Percentiles rank a stretch among this genome's conserved stretches.
Evolutionary conservation across 2,113 vertebrate species (phyloP).

Genomic region (Nothobranchius furzeri): DNA sequence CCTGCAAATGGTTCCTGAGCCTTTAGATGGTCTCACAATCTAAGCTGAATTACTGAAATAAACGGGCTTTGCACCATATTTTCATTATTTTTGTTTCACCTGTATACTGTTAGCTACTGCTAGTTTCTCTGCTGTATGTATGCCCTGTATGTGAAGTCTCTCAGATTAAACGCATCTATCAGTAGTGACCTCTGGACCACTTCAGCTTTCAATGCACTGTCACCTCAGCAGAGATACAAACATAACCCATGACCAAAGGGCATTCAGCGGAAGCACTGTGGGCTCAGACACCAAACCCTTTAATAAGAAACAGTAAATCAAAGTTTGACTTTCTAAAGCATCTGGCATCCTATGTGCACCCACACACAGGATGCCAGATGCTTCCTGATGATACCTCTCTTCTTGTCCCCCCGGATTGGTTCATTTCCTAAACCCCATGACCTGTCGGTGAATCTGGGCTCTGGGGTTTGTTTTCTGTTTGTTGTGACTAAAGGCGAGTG

Average conservation of each 20-base stretch:
- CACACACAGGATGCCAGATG: slow-evolving; percentile 59
- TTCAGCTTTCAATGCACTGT: slow-evolving; percentile 50
- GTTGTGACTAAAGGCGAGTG: slow-evolving; percentile 58
- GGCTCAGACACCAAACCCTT: slow-evolving; percentile 1
- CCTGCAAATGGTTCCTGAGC: no score
- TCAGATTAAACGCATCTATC: slow-evolving; percentile 22
- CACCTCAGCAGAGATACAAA: slow-evolving; percentile 46
- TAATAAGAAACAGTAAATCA: slow-evolving; percentile 1
- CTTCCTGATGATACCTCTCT: slow-evolving; percentile 58
- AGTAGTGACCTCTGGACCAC: slow-evolving; percentile 57
- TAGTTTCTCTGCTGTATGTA: background rate
- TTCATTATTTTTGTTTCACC: no score
- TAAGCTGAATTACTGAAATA: no score
- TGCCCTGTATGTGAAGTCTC: slow-evolving; percentile 8
- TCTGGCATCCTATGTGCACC: slow-evolving; percentile 7
- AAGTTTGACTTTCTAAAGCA: background rate
- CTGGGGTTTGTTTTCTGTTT: slow-evolving; percentile 44
- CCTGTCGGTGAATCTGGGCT: slow-evolving; percentile 16
- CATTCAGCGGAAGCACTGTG: slow-evolving; percentile 8
- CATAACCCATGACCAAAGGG: slow-evolving; percentile 48
- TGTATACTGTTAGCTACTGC: no score
- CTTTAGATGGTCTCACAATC: no score
- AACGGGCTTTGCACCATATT: no score
- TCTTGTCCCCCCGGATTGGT: slow-evolving; percentile 1
- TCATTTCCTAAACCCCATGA: slow-evolving; percentile 31